phyloP scores from a whole-genome alignment of 2,797 vertebrate species.

The Knipowitschia caucasica region DNA sequence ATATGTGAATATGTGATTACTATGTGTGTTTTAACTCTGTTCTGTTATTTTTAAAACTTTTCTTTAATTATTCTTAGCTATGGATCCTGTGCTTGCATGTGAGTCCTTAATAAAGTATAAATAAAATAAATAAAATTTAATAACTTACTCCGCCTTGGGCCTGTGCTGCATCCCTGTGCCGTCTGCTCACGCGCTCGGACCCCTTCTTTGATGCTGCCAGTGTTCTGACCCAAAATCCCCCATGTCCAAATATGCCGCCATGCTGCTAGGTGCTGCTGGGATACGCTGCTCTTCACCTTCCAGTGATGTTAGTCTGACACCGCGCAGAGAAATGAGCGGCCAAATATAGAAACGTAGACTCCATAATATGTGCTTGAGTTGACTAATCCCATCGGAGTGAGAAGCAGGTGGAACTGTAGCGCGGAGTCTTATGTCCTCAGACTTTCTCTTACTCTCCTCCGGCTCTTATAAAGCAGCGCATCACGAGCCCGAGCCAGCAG shows the following conservation, averaged over 20 bases:
- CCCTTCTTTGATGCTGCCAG: conserved; percentile 43
- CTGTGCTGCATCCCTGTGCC: conserved; percentile 75
- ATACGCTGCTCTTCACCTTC: conserved; percentile 39
- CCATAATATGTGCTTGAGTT: conserved; percentile 19
- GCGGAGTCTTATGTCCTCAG: conserved; percentile 31
- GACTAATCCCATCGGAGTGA: conserved; percentile 22
- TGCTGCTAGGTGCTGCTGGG: conserved; percentile 32
- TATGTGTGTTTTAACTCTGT: too few relatives aligned
- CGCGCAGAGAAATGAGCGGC: conserved; percentile 14
- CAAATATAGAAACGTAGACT: conserved; percentile 16
- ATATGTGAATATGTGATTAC: too few relatives aligned
- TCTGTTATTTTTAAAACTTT: too few relatives aligned
- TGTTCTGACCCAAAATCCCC: conserved; percentile 41
- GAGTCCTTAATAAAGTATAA: too few relatives aligned
- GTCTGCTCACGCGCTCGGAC: conserved; percentile 55
- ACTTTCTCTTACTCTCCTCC: conserved; percentile 40
- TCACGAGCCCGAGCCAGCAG: conserved; percentile 45
- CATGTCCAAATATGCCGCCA: conserved; percentile 58
- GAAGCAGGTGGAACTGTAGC: conserved; percentile 25
- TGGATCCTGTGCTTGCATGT: too few relatives aligned
- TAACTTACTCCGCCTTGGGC: conserved; percentile 74
- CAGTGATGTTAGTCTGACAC: conserved; percentile 42
- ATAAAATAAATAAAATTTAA: too few relatives aligned
- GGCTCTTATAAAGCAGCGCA: conserved; percentile 55
- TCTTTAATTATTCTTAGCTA: too few relatives aligned